Base-by-base conservation (phyloP, 2,113 vertebrate species). In the Craseonycteris thonglongyai region DNA sequence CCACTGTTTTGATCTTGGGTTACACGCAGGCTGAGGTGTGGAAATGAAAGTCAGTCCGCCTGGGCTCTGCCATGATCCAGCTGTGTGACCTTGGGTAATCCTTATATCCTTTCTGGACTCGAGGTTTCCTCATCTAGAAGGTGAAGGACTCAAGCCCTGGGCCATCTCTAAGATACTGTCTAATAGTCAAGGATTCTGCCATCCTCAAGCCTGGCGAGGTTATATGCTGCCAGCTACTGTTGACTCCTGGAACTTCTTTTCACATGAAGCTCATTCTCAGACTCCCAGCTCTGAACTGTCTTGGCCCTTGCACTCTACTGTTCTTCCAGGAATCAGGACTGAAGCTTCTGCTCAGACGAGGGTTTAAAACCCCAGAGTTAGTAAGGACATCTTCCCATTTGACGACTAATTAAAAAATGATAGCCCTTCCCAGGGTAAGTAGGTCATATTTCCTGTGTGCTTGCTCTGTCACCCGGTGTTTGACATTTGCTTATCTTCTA, bases 171-270 rank as follows among this genome's bases (percentile, higher is more conserved):
- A 54, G 26, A n/a, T 66, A n/a, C 45, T 47, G 51, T 28, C 35
- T 63, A n/a, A 68, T 21, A 66, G 26, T 74, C 51, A 16, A 68
- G 28, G 74, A 18, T 18, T 35, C n/a, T 4, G 76, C 38, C 19
- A 8, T 33, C 40, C 35, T 40, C 0, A 0, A 65, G 38, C 79
- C 75, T 56, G 40, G 14, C 92, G 65, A 93, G 58, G 89, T 61
- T 59, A 40, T 94, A 72, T 93, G 68, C 96, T 96, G 90, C 95
- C 95, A 95, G 90, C 96, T 97, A 61, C 96, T 81, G 90, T 85
- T 93, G 84, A 68, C 72, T 95, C 66, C 54, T 49, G 90, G 66
- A 96, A 90, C 90, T 96, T 96, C 35, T 88, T 7, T 84, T 94
- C 68, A 51, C 45, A 47, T 6, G 45, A 95, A 24, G 24, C 69